Conservation (phyloP, 2,113 vertebrate species). For the Alethe diademata region DNA sequence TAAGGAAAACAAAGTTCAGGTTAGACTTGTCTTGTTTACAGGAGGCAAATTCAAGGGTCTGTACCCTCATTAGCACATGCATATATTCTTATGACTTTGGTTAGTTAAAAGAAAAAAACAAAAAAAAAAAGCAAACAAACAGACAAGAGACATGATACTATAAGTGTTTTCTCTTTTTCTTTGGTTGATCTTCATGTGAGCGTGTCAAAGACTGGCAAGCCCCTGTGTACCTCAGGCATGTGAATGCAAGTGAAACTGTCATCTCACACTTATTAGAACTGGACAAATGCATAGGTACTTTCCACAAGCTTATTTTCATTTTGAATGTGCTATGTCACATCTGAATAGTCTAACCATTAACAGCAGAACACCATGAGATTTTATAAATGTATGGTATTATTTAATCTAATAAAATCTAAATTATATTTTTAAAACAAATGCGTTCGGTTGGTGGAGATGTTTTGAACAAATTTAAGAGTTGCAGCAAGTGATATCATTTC, state of each 20-base stretch:
- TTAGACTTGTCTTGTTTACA: not conserved
- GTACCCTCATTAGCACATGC: not conserved
- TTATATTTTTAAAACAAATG: not conserved
- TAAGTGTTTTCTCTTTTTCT: not conserved
- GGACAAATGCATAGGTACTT: not conserved
- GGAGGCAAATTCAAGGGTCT: not conserved
- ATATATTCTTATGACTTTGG: not conserved
- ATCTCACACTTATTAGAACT: not conserved
- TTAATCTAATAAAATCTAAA: not conserved
- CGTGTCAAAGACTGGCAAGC: not conserved
- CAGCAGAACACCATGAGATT: not conserved
- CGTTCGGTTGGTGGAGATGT: not conserved
- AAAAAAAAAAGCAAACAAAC: not conserved
- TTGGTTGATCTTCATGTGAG: not conserved
- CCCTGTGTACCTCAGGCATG: accelerated
- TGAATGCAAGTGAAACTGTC: not conserved
- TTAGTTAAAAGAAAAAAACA: not conserved
- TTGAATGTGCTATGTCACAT: not conserved
- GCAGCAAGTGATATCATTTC: not conserved
- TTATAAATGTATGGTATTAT: not conserved
- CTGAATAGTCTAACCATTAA: not conserved
- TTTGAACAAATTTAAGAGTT: not conserved
- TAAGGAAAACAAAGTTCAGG: not conserved
- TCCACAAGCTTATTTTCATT: not conserved
- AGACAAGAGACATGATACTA: not conserved